phyloP scores from a whole-genome alignment of 2,888 invertebrate genomes.

The Syrphus vitripennis region DNA sequence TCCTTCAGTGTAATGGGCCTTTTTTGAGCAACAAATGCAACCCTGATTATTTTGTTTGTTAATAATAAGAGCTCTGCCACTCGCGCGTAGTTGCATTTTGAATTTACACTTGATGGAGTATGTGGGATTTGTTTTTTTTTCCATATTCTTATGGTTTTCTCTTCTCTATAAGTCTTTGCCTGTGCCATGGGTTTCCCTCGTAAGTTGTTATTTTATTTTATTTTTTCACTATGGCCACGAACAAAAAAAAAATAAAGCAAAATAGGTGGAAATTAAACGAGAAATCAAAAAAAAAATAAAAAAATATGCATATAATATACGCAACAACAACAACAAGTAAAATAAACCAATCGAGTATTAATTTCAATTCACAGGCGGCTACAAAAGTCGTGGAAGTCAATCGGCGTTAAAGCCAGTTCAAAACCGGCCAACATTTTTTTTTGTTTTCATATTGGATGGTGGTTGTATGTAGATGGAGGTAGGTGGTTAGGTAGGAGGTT shows the following conservation, averaged over 20 bases:
- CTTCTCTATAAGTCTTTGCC: background rate
- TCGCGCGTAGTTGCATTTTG: slow-evolving; percentile 61
- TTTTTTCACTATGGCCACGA: slow-evolving; percentile 19
- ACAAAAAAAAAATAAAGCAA: slow-evolving; percentile 20
- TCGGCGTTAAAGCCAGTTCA: slow-evolving; percentile 70
- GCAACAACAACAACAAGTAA: slow-evolving; percentile 27
- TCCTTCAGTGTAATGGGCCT: too few relatives aligned
- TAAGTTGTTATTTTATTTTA: background rate
- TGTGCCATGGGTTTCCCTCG: slow-evolving; percentile 20
- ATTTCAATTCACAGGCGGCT: slow-evolving; percentile 68
- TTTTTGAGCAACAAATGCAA: background rate
- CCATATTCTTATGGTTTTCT: slow-evolving; percentile 29
- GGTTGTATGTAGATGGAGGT: background rate
- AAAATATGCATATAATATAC: background rate
- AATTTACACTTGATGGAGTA: slow-evolving; percentile 69
- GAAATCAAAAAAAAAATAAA: background rate
- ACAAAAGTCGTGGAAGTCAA: slow-evolving; percentile 71
- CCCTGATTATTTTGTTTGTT: slow-evolving; percentile 4
- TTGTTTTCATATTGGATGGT: background rate
- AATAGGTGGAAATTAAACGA: slow-evolving; percentile 58
- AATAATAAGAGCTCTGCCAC: slow-evolving; percentile 1
- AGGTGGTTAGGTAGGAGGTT: slow-evolving; percentile 6
- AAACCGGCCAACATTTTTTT: slow-evolving; percentile 51
- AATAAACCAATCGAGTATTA: slow-evolving; percentile 68
- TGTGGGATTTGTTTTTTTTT: slow-evolving; percentile 67